Base-by-base conservation (phyloP, 2,888 invertebrate species). In the Cheilosia soror region DNA sequence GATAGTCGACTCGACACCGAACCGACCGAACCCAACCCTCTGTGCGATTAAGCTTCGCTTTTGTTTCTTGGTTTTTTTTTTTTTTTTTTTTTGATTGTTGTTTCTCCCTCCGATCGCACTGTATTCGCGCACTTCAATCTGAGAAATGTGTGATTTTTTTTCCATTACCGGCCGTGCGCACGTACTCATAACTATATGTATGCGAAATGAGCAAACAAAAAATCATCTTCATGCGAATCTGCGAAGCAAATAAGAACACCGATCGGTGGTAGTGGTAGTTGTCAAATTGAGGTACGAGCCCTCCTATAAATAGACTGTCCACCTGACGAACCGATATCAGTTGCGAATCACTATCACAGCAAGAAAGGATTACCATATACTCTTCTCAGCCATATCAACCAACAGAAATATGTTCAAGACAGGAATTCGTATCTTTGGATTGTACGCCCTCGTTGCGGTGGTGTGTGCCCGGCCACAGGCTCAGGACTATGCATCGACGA, bases 401-500 rank as follows among this genome's bases (percentile, higher is more conserved):
- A 73, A 44, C 68, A 73, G 37, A 75, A 85, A 29, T 37, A 85
- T 85, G 85, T 81, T 85, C 76, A 85, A 11, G 20, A 49, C 55
- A 42, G 63, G 81, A n/a, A 66, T 77, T 85, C 77, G 72, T 40
- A 5, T 85, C 13, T 68, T 85, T 47, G 85, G 57, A 75, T 58
- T 89, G 75, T 88, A 88, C 66, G 78, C 89, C 68, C 83, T 89
- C 55, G 89, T 89, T 31, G 91, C 90, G 33, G 51, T 89, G 73
- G 87, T 91, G 57, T 88, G 89, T 71, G 89, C 90, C 78, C 87
- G 15, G 11, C 80, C 47, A 87, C 66, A 71, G 20, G 27, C 27
- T 0, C 78, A 57, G 60, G 79, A 80, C 27, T 57, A 44, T 4
- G 85, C 87, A 55, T 89, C 90, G 9, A 89, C 90, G 29, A 37